Conservation (phyloP, 2,888 invertebrate species). For the Anarsia innoxiella region DNA sequence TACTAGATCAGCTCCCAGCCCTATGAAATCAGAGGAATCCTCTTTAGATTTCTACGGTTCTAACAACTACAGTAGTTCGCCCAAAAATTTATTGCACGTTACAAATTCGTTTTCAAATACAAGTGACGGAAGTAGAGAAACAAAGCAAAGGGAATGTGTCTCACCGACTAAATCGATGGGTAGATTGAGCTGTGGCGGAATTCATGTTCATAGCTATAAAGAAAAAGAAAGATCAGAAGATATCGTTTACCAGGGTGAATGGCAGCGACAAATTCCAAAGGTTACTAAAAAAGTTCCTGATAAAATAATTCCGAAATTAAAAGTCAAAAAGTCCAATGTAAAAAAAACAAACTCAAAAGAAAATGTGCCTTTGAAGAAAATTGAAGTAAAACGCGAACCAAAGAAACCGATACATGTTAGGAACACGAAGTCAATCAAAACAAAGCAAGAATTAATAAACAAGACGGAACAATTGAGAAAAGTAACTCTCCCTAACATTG, state of each 20-base stretch:
- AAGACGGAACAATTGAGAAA: conserved; percentile 12
- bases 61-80: conserved; percentile 14
- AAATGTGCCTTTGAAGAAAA: not conserved
- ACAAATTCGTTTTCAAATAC: conserved; percentile 19
- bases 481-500: not conserved
- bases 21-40: conserved; percentile 29
- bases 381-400: conserved; percentile 6
- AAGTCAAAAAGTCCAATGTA: conserved; percentile 8
- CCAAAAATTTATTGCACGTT: conserved; percentile 7
- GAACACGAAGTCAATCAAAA: conserved; percentile 11
- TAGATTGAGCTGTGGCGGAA: conserved; percentile 45
- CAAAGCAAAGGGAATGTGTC: conserved; percentile 17
- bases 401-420: conserved; percentile 11
- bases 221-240: conserved; percentile 49
- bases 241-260: conserved; percentile 58
- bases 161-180: conserved; percentile 23
- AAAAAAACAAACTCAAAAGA: conserved; percentile 11
- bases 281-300: conserved; percentile 20
- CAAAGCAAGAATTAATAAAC: conserved; percentile 13
- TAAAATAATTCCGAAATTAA: conserved; percentile 1
- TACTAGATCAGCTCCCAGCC: conserved; percentile 27
- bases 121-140: conserved; percentile 24
- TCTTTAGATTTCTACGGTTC: conserved; percentile 28
- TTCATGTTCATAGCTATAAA: conserved; percentile 57
- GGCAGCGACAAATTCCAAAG: conserved; percentile 41